Conservation (phyloP, 2,888 invertebrate species). For the Helobdella robusta region DNA sequence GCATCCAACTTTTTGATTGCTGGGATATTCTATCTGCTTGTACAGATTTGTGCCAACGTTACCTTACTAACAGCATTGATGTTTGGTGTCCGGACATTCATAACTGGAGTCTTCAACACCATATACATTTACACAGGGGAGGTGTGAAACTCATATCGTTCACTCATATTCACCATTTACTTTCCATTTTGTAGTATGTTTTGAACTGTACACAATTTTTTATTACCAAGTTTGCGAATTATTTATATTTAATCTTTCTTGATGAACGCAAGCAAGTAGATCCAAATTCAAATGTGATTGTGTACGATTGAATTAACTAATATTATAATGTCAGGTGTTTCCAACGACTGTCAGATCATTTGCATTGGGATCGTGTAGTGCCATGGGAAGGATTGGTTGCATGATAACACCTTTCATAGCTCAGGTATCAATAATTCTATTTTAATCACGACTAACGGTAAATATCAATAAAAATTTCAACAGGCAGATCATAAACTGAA, state of each 20-base stretch:
- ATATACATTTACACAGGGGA: slow-evolving; percentile 48
- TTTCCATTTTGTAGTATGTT: background rate
- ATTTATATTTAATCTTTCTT: background rate
- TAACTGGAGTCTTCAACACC: slow-evolving; percentile 44
- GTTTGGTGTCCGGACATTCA: slow-evolving; percentile 43
- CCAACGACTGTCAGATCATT: slow-evolving; percentile 77
- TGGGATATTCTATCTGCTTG: slow-evolving; percentile 34
- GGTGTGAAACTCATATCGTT: slow-evolving; percentile 36
- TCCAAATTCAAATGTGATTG: background rate
- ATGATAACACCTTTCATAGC: slow-evolving; percentile 89
- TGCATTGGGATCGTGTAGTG: slow-evolving; percentile 84
- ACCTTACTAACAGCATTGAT: slow-evolving; percentile 43
- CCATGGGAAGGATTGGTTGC: slow-evolving; percentile 79
- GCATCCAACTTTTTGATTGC: slow-evolving; percentile 31
- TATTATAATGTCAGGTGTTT: slow-evolving; percentile 57
- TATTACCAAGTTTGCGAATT: background rate
- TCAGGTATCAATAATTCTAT: slow-evolving; percentile 57
- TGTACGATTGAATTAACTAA: background rate
- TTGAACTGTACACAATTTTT: background rate
- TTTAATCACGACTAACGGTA: background rate
- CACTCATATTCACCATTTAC: background rate
- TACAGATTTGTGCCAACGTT: slow-evolving; percentile 36
- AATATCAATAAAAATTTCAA: slow-evolving; percentile 50
- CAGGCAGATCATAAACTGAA: no score
- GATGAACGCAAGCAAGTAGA: no score